These are phyloP conservation scores for Eclectus roratus DNA, from an alignment of 2,113 vertebrate species.

Conservation along the genomic window DNA sequence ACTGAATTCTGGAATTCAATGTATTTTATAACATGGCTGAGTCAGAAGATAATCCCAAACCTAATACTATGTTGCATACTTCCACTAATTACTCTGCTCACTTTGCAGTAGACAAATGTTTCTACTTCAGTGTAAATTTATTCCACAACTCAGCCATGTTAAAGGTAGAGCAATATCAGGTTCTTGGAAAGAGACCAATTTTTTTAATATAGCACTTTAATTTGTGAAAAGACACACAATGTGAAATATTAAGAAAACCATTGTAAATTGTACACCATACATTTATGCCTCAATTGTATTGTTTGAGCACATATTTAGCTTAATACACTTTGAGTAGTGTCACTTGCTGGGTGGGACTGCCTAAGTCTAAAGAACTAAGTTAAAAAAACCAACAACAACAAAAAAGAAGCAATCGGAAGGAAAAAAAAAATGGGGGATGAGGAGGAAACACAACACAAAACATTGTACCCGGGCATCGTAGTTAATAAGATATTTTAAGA, in stretches of 20 bases:
- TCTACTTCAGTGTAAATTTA: neutral
- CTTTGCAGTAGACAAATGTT: neutral
- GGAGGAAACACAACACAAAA: neutral
- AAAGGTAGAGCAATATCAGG: neutral
- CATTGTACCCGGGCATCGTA: neutral
- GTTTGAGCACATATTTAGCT: neutral
- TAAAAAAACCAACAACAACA: neutral
- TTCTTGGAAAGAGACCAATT: neutral
- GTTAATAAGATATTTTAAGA: neutral
- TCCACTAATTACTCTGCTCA: neutral
- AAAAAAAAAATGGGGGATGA: fast-evolving
- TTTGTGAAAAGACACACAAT: neutral
- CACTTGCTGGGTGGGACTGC: neutral
- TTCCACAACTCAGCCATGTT: neutral
- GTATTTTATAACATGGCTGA: neutral
- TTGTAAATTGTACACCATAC: neutral
- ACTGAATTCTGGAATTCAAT: neutral
- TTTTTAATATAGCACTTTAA: neutral
- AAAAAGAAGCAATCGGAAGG: neutral
- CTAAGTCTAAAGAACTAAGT: neutral
- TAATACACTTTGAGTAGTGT: neutral
- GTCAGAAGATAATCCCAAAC: neutral
- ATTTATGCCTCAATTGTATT: neutral
- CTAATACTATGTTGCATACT: neutral
- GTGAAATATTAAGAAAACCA: neutral